phyloP scores from a whole-genome alignment of 1,140 invertebrate genomes.

The Oedothorax gibbosus region DNA sequence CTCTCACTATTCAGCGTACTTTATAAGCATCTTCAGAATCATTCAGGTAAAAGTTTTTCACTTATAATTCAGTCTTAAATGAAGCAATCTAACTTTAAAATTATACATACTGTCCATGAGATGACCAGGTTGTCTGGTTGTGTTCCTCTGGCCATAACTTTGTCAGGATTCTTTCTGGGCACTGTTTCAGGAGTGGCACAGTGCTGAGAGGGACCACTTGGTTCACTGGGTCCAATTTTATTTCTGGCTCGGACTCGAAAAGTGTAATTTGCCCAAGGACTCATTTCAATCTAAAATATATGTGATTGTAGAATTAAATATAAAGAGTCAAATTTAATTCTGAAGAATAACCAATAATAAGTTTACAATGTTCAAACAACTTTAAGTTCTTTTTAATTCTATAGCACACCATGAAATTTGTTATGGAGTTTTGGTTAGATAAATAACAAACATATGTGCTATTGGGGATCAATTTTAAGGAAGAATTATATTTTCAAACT shows the following conservation, averaged over 20 bases:
- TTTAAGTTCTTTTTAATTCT: no score
- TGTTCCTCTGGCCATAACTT: constrained; percentile 90
- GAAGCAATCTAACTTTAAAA: background rate
- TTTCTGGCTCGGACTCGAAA: constrained; percentile 94
- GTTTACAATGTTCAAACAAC: background rate
- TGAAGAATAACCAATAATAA: no score
- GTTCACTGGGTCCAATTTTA: constrained; percentile 89
- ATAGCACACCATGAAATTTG: no score
- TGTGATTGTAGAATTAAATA: background rate
- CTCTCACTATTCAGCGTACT: no score
- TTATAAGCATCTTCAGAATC: no score
- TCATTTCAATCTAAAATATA: constrained; percentile 75
- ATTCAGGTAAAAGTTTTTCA: no score
- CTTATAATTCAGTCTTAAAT: no score
- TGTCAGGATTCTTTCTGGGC: constrained; percentile 94
- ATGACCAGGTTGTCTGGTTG: constrained; percentile 92
- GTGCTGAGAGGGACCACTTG: constrained; percentile 81
- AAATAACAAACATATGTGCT: no score
- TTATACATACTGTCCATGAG: constrained; percentile 79
- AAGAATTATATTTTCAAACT: no score
- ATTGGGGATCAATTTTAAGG: no score
- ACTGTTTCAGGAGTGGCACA: constrained; percentile 90
- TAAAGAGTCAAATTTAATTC: background rate
- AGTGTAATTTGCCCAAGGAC: constrained; percentile 96
- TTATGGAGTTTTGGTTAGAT: no score